Base-by-base conservation (phyloP, 2,113 vertebrate species). In the Apistogramma diplotaenia region DNA sequence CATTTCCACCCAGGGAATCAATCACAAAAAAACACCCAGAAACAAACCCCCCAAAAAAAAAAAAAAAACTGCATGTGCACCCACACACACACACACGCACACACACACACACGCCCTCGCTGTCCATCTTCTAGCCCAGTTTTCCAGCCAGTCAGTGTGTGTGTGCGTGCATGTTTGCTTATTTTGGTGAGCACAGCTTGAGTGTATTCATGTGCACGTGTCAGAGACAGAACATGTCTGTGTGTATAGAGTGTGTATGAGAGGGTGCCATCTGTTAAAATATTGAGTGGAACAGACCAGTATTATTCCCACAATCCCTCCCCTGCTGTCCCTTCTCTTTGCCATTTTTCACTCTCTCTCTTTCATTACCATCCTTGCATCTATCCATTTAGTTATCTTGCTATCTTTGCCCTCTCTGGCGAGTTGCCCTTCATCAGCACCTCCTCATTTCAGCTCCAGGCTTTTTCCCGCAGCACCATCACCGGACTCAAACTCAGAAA, bases 191-290 rank as follows among this genome's bases (percentile, higher is more conserved):
- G 51, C 57, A 0, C 76, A 78, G 83, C 51, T 3, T 74, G 79
- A 75, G 81, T 76, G 67, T 76, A 13, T 72, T 15, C 54, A 60
- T 29, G 27, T 78, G 74, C 56, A 46, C 29, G 82, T 51, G 83
- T 65, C 57, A 75, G 79, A 89, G 73, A 89, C 57, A 31, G 65
- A 54, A 73, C 11, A 5, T 53, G 76, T 54, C 16, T 71, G 73
- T 29, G 78, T 54, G 61, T 78, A 62, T 75, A 56, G 62, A 76
- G 70, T 73, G 81, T 54, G 83, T 74, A 65, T 75, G 65, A 43
- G 83, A 25, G 61, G 59, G 1, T 70, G 89, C 89, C 92, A 93
- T 91, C 92, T 93, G 92, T 91, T 91, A 61, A 86, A 89, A 91
- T 61, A 88, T 73, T 89, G 86, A 85, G 85, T 88, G 74, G 82